Evolutionary conservation across 2,113 vertebrate genomes (phyloP).

Genomic region (Cyanoderma ruficeps): DNA sequence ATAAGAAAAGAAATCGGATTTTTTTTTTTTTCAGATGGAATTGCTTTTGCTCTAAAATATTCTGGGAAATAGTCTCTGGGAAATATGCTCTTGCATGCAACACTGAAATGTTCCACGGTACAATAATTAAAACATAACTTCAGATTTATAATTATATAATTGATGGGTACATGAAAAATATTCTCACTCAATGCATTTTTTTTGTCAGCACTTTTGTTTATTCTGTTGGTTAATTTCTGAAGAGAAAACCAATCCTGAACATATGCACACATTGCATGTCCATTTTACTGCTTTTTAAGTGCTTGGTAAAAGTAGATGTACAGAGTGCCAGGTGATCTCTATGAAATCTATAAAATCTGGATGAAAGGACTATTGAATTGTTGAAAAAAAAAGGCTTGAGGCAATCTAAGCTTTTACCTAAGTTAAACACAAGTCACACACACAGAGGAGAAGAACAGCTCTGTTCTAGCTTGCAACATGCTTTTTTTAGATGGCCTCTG

Average conservation of each 20-base stretch:
- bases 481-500: neutral
- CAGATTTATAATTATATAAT: neutral
- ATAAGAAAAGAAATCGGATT: neutral
- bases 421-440: neutral
- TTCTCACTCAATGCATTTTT: neutral
- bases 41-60: neutral
- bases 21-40: neutral
- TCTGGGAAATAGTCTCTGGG: neutral
- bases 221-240: neutral
- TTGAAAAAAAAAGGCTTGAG: neutral
- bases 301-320: neutral
- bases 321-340: neutral
- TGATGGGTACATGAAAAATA: neutral
- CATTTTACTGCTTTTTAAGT: neutral
- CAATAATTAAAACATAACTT: neutral
- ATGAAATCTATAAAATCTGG: neutral
- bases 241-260: neutral
- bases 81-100: neutral
- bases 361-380: neutral
- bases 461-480: neutral
- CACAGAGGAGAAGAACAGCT: neutral
- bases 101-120: neutral
- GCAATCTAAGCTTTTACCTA: slow-evolving; percentile 33
- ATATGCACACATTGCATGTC: neutral
- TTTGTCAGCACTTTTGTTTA: neutral